Conservation (phyloP, 2,797 vertebrate genomes). For the Sphaeramia orbicularis region DNA sequence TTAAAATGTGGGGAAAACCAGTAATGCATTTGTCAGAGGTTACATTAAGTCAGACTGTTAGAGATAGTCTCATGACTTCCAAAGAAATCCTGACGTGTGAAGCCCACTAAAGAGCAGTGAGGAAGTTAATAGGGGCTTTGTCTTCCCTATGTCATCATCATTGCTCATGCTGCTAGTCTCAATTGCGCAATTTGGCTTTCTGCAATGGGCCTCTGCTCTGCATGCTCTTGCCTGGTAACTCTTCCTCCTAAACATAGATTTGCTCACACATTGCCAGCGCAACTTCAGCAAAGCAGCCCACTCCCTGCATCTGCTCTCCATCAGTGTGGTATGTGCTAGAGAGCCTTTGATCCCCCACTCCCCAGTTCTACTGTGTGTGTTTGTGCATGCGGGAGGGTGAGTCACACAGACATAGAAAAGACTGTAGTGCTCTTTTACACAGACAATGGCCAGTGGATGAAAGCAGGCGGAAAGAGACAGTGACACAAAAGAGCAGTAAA, state of each 20-base stretch:
- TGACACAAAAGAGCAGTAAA: constrained; percentile 80
- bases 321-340: constrained; percentile 85
- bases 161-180: constrained; percentile 45
- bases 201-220: constrained; percentile 44
- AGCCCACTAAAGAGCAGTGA: constrained; percentile 20
- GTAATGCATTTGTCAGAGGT: constrained; percentile 16
- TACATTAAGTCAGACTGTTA: constrained; percentile 15
- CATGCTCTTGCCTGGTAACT: constrained; percentile 71
- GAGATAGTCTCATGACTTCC: constrained; percentile 28
- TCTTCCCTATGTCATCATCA: constrained; percentile 60
- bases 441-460: constrained; percentile 75
- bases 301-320: constrained; percentile 87
- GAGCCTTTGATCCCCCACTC: constrained; percentile 80
- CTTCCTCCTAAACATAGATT: constrained; percentile 76
- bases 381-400: constrained; percentile 50
- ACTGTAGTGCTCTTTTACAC: constrained; percentile 69
- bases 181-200: constrained; percentile 59
- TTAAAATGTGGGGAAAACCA: constrained; percentile 11
- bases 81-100: constrained; percentile 26
- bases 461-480: constrained; percentile 67
- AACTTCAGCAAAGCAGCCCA: constrained; percentile 75
- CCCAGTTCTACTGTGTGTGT: constrained; percentile 42
- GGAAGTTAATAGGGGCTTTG: constrained; percentile 55
- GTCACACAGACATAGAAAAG: constrained; percentile 71
- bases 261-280: constrained; percentile 66